A percentile compares a stretch with the other conserved stretches of the same genome.
Conservation (phyloP, 2,888 invertebrate genomes). For the Cinara cedri region DNA sequence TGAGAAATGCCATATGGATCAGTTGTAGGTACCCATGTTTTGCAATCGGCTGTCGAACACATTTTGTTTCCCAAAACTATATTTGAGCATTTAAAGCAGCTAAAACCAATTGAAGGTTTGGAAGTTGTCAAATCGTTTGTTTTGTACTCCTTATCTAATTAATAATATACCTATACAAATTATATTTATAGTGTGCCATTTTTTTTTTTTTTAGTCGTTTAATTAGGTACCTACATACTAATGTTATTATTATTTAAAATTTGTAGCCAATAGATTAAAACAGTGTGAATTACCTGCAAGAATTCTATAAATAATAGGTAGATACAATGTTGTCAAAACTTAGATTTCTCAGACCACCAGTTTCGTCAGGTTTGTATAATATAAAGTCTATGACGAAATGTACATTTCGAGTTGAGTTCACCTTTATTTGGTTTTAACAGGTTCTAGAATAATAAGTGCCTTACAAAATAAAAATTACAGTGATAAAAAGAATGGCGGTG, state of each 20-base stretch:
- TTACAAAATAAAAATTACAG: conserved; percentile 40
- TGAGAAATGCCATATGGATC: conserved; percentile 37
- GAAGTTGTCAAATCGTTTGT: not conserved
- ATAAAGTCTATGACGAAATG: not conserved
- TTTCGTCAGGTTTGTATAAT: conserved; percentile 21
- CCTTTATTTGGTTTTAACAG: not conserved
- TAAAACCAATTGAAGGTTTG: not conserved
- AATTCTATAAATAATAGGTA: too few relatives aligned
- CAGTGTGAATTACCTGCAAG: not conserved
- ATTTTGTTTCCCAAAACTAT: conserved; percentile 32
- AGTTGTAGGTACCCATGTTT: conserved; percentile 29
- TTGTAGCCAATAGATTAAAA: too few relatives aligned
- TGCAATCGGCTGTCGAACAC: conserved; percentile 26
- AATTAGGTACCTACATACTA: not conserved
- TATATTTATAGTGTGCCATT: too few relatives aligned
- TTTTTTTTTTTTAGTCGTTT: not conserved
- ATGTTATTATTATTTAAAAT: not conserved
- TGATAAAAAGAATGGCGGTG: conserved; percentile 36
- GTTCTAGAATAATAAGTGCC: conserved; percentile 13
- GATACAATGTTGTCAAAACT: conserved; percentile 43
- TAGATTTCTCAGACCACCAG: conserved; percentile 31
- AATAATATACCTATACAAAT: too few relatives aligned
- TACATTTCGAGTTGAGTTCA: too few relatives aligned
- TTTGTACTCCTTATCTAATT: not conserved
- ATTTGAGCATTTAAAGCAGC: not conserved